Base-by-base conservation (phyloP, 30 jellyfish, hydroid and myxozoan species). In the Rhopilema esculentum region DNA sequence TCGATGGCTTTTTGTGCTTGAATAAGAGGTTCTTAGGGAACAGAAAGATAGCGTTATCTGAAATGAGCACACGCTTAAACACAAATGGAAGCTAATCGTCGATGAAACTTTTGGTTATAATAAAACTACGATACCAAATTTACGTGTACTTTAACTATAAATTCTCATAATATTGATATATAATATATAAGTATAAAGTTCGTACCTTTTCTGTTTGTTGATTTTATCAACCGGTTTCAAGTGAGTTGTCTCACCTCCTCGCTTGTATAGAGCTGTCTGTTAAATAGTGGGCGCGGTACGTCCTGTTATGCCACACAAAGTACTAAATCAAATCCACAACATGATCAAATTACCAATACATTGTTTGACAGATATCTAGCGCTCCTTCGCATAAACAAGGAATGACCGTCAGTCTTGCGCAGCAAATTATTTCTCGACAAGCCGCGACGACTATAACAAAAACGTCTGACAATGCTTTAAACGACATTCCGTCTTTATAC, bases 241-340 rank as follows among this genome's bases (percentile, higher is more conserved):
- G 57, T 40, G 57, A 40, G 57, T 2, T 40, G 57, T 40, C 6
- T 40, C 57, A 6, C 57, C 57, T 40, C 57, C 57, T 40, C 12
- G 57, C 12, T 40, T 6, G 88, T 78, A 27, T 17, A n/a, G 88
- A 27, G 23, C 27, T 64, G 88, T 78, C 88, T 30, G 63, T 23
- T 30, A 78, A 68, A 69, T 78, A 61, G 79, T 57, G 78, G 88
- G 88, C 85, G 85, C 86, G 86, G 62, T 26, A 4, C 16, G 69
- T 49, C 49, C 69, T 74, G 78, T 26, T 51, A 49, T 76, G 79
- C 79, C 88, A 77, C 77, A 57, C 53, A 61, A 70, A 70, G 49
- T 73, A 31, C 85, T 21, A 74, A 74, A 33, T 24, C 85, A 77
- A 51, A 27, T 19, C 30, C 19, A 49, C 78, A 61, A 51, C 84